Base-by-base conservation (phyloP, 2,797 vertebrate genomes). In the Chanos chanos region DNA sequence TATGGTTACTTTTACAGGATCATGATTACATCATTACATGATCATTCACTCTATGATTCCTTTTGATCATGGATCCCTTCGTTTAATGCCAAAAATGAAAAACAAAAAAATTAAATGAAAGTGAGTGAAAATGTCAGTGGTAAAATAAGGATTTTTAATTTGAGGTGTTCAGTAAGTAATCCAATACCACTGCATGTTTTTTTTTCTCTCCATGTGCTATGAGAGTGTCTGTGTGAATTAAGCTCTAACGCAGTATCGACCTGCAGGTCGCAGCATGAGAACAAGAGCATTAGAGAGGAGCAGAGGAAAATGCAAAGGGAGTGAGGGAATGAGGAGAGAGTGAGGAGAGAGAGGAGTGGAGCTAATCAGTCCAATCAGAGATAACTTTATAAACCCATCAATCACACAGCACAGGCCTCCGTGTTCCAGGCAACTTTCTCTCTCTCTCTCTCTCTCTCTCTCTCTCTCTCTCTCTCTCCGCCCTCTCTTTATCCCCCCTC, bases 251-350 rank as follows among this genome's bases (percentile, higher is more conserved):
- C 9, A 9, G 61, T 43, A 54, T 40, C 13, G 59, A 64, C 47
- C 41, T 16, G 49, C 34, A 30, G 39, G 41, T 28, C 5, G 10
- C 44, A 39, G 30, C 41, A 33, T 13, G 53, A 19, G 37, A 25
- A 50, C 69, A 58, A 70, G 41, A 47, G 33, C 52, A 67, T 61
- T 61, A 61, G 61, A 49, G 6, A 41, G 34, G 34, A 19, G 36
- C 18, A 34, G 13, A 36, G 2, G 15, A 8, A 25, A 55, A 21
- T 19, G 24, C 30, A 55, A 22, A 21, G 34, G 22, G 27, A 27
- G 24, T 44, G 7, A 33, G 34, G 10, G 34, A 13, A 24, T 8
- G 13, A 31, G 10, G 15, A 28, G 21, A 19, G 24, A 51, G 15
- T 50, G 15, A 33, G 13, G 27, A 36, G 16, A 51, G 44, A 16